phyloP scores from a whole-genome alignment of 2,113 vertebrate genomes.

The Machaerirhynchus nigripectus region DNA sequence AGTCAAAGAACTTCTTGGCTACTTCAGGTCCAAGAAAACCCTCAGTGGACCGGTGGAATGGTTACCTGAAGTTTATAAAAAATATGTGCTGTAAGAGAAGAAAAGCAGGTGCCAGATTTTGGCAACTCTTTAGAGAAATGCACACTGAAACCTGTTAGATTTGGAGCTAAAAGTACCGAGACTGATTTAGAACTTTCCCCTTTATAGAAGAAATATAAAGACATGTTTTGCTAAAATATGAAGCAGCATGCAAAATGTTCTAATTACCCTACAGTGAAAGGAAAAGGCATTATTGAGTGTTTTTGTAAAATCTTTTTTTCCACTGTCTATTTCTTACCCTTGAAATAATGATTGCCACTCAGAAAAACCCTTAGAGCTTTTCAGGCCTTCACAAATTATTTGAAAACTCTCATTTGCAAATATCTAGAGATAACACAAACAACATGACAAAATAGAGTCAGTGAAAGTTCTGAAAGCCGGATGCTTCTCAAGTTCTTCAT shows the following conservation, averaged over 20 bases:
- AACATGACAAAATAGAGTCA: background rate
- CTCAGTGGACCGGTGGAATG: background rate
- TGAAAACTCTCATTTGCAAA: background rate
- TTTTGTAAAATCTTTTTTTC: background rate
- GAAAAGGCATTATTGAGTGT: background rate
- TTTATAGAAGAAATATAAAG: background rate
- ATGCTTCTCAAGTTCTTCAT: background rate
- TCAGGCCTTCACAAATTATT: background rate
- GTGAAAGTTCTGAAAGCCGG: background rate
- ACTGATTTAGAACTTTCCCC: background rate
- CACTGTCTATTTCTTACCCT: background rate
- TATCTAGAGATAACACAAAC: background rate
- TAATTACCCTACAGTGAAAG: background rate
- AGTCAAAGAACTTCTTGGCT: background rate
- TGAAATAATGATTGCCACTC: background rate
- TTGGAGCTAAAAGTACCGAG: background rate
- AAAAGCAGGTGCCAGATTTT: background rate
- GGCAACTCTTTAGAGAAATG: background rate
- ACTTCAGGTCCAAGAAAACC: background rate
- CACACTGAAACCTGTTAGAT: background rate
- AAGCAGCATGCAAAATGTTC: background rate
- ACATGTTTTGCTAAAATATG: background rate
- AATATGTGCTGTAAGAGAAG: background rate
- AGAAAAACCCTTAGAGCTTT: background rate
- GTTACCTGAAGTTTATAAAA: background rate